These are phyloP conservation scores for Phenganax subtilis DNA, from an alignment of 92 coral and sea anemone species.

Conservation along the genomic window DNA sequence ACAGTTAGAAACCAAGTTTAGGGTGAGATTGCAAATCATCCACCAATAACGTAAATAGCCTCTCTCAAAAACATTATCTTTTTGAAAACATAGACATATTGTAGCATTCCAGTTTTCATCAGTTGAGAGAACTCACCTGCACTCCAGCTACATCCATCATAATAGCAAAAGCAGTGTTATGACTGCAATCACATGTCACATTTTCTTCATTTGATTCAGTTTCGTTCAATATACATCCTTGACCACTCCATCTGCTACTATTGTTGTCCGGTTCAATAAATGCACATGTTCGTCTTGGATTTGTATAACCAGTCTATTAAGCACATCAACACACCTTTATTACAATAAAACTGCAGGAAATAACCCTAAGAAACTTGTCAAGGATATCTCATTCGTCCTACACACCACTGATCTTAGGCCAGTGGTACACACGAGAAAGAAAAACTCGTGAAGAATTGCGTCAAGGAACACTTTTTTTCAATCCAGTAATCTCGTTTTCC, in stretches of 20 bases:
- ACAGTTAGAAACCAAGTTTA: too few relatives aligned
- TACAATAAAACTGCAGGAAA: neutral
- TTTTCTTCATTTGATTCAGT: constrained; percentile 35
- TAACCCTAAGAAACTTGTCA: neutral
- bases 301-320: constrained; percentile 25
- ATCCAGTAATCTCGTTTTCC: neutral
- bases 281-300: constrained; percentile 33
- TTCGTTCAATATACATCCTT: constrained; percentile 44
- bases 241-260: constrained; percentile 41
- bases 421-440: too few relatives aligned
- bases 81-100: neutral
- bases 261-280: constrained; percentile 11
- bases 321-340: neutral
- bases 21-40: too few relatives aligned
- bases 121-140: constrained; percentile 23
- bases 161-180: constrained; percentile 51
- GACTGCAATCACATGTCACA: constrained; percentile 53
- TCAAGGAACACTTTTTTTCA: neutral
- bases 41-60: too few relatives aligned
- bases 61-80: too few relatives aligned
- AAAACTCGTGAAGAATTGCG: neutral
- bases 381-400: too few relatives aligned
- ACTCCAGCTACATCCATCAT: constrained; percentile 46
- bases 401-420: too few relatives aligned
- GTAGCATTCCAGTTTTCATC: neutral